Conservation (phyloP, 2,888 invertebrate species). For the Sialis fuliginosa region DNA sequence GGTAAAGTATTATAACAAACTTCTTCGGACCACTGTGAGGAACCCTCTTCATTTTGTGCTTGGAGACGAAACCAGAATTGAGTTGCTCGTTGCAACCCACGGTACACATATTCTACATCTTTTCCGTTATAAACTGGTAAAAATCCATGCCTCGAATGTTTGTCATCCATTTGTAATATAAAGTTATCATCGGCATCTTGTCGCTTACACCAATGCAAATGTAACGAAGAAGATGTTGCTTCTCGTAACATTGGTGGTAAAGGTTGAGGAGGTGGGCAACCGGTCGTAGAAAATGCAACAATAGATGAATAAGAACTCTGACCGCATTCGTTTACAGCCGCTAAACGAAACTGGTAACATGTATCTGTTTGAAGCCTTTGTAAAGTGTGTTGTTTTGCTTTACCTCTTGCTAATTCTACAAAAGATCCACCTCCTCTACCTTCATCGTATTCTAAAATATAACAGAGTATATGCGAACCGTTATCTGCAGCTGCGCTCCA, state of each 20-base stretch:
- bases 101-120: slow-evolving; percentile 48
- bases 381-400: slow-evolving; percentile 57
- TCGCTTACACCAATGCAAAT: slow-evolving; percentile 56
- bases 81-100: slow-evolving; percentile 51
- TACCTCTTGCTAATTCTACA: slow-evolving; percentile 52
- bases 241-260: slow-evolving; percentile 52
- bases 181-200: slow-evolving; percentile 58
- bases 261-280: slow-evolving; percentile 64
- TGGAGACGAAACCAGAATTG: slow-evolving; percentile 68
- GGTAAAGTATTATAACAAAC: slow-evolving; percentile 62
- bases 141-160: slow-evolving; percentile 54
- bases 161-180: slow-evolving; percentile 62
- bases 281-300: slow-evolving; percentile 52
- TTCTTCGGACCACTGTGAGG: slow-evolving; percentile 66
- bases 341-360: slow-evolving; percentile 63
- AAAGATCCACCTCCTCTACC: slow-evolving; percentile 45
- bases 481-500: slow-evolving; percentile 62
- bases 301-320: slow-evolving; percentile 54
- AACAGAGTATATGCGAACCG: slow-evolving; percentile 59
- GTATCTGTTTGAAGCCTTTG: slow-evolving; percentile 63
- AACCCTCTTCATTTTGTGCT: slow-evolving; percentile 69
- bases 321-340: slow-evolving; percentile 68
- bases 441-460: slow-evolving; percentile 61
- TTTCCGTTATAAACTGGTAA: slow-evolving; percentile 63
- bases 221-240: slow-evolving; percentile 42